phyloP scores from a whole-genome alignment of 2,797 vertebrate genomes.

The Hoplostethus mediterraneus region DNA sequence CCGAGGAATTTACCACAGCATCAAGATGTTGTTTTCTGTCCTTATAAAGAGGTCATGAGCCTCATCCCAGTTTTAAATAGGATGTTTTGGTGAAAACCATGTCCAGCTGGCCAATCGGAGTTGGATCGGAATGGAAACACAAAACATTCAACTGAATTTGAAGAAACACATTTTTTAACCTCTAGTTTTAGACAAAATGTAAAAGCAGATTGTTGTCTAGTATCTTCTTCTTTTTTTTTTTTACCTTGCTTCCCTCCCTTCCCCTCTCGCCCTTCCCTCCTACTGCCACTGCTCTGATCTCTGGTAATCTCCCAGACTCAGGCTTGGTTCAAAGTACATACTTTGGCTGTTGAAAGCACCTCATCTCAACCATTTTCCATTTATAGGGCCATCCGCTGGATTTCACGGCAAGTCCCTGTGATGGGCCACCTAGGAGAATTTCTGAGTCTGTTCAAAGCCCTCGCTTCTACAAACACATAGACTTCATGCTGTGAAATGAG shows the following conservation, averaged over 20 bases:
- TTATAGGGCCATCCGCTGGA: conserved; percentile 62
- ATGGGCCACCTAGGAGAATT: conserved; percentile 53
- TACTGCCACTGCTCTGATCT: conserved; percentile 8
- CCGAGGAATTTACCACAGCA: conserved; percentile 18
- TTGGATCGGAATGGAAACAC: conserved; percentile 41
- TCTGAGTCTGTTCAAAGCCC: conserved; percentile 66
- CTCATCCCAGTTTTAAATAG: conserved; percentile 30
- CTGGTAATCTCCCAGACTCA: conserved; percentile 44
- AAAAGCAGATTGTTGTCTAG: too few relatives aligned
- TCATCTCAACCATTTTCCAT: conserved; percentile 56
- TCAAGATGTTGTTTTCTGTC: conserved; percentile 30
- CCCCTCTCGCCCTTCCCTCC: not conserved
- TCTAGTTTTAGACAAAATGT: conserved; percentile 13
- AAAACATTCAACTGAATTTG: conserved; percentile 14
- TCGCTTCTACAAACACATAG: conserved; percentile 30
- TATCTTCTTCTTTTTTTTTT: not conserved
- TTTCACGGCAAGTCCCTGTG: conserved; percentile 58
- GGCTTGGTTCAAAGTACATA: conserved; percentile 61
- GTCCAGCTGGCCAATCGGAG: conserved; percentile 29
- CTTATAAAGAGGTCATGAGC: conserved; percentile 20
- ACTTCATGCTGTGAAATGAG: conserved; percentile 64
- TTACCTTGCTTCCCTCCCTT: not conserved
- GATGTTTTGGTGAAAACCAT: conserved; percentile 30
- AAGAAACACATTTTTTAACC: conserved; percentile 32
- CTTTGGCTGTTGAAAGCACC: conserved; percentile 50